phyloP scores from a whole-genome alignment of 2,888 invertebrate species.

The Tenodera sinensis region DNA sequence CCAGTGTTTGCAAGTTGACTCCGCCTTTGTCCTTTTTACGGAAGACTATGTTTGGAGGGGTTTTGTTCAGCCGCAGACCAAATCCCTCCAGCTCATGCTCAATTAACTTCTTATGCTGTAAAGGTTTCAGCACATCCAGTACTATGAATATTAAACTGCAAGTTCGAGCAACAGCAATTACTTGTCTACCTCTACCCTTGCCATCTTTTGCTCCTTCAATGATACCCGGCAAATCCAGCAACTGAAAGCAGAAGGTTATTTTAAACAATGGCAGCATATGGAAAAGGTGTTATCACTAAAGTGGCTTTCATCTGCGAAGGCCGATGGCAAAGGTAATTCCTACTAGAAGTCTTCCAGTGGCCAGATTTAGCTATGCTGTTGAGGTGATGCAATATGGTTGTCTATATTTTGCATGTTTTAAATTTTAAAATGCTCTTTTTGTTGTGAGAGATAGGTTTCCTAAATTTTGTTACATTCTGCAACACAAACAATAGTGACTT shows the following conservation, averaged over 20 bases:
- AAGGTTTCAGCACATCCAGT: conserved; percentile 93
- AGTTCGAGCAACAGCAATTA: conserved; percentile 97
- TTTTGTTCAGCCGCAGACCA: conserved; percentile 91
- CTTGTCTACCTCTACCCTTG: conserved; percentile 97
- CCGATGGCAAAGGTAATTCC: no score
- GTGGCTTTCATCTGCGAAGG: not conserved
- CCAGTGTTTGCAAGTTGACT: conserved; percentile 89
- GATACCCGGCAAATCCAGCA: conserved; percentile 98
- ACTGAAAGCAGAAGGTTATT: conserved; percentile 50
- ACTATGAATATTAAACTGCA: conserved; percentile 98
- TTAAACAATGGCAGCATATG: conserved; percentile 31
- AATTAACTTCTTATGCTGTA: conserved; percentile 92
- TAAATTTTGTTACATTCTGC: no score
- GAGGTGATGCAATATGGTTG: no score
- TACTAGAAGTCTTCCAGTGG: no score
- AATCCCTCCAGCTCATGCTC: conserved; percentile 99
- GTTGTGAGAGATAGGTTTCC: no score
- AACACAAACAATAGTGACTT: no score
- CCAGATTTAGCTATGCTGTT: no score
- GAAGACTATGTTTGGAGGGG: conserved; percentile 95
- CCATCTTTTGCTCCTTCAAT: conserved; percentile 99
- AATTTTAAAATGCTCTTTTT: no score
- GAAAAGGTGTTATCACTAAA: not conserved
- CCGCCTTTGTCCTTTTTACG: conserved; percentile 98
- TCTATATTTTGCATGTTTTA: no score